A percentile compares a stretch with the other conserved stretches of the same genome.
These are phyloP conservation scores for Dipodomys spectabilis DNA, from an alignment of 2,113 vertebrate genomes.

Conservation along the genomic window DNA sequence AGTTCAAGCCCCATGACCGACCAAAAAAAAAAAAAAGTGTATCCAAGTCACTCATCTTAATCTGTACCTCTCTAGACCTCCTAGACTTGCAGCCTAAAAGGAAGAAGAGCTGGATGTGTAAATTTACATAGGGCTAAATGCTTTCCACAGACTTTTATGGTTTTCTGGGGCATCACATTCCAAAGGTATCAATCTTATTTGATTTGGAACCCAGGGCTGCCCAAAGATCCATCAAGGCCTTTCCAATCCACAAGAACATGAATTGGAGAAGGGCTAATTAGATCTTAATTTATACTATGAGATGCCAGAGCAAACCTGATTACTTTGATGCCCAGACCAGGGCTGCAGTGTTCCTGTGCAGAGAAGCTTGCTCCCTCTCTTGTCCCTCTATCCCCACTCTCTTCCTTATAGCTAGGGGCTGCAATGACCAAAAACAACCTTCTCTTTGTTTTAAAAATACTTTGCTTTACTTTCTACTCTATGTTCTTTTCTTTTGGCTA, in stretches of 20 bases:
- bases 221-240: background rate
- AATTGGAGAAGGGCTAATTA: background rate
- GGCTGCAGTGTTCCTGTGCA: background rate
- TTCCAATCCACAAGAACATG: background rate
- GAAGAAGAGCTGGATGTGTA: background rate
- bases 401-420: background rate
- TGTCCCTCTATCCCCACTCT: accelerated
- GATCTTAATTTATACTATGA: background rate
- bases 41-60: too few species aligned
- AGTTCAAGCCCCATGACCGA: too few species aligned
- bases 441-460: background rate
- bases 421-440: background rate
- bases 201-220: background rate
- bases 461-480: background rate
- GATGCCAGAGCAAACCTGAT: background rate
- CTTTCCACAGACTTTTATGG: background rate
- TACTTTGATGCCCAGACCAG: background rate
- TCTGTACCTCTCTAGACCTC: too few species aligned
- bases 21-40: too few species aligned
- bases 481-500: background rate
- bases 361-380: background rate
- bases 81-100: background rate
- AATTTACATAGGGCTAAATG: background rate
- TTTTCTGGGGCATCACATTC: background rate
- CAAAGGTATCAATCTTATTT: background rate